A percentile compares a stretch with the other conserved stretches of the same genome.
These are phyloP conservation scores for Metellina segmentata DNA, from an alignment of 2,888 invertebrate genomes.

Conservation along the genomic window DNA sequence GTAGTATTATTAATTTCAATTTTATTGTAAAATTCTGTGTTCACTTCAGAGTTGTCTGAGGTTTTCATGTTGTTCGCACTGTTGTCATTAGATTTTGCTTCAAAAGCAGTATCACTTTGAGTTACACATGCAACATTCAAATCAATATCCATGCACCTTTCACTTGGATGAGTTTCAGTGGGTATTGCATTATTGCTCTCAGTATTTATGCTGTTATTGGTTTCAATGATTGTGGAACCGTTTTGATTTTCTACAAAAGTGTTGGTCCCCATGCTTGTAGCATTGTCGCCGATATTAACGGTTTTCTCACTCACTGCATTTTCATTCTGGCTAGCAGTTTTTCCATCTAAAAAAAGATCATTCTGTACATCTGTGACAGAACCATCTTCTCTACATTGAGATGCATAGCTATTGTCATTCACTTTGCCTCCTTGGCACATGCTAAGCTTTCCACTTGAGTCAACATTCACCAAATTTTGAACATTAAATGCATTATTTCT, in stretches of 20 bases:
- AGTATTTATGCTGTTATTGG: no score
- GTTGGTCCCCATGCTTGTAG: not conserved
- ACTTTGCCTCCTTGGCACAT: not conserved
- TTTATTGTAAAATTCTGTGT: no score
- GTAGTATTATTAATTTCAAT: no score
- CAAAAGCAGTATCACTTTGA: not conserved
- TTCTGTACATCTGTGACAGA: constrained; percentile 45
- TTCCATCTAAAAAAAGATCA: constrained; percentile 70
- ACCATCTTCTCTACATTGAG: constrained; percentile 8
- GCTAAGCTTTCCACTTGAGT: not conserved
- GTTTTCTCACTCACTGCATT: constrained; percentile 52
- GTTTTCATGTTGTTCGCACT: not conserved
- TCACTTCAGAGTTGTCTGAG: not conserved
- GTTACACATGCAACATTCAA: not conserved
- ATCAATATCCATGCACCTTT: not conserved
- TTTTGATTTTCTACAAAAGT: no score
- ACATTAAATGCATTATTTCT: constrained; percentile 1
- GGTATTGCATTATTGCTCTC: no score
- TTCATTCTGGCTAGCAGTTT: constrained; percentile 41
- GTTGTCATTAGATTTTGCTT: no score
- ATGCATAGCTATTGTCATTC: not conserved
- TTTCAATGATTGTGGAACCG: no score
- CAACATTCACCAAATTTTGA: not conserved
- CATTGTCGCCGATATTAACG: not conserved
- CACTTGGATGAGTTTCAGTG: not conserved